Base-by-base conservation (phyloP, 2,797 vertebrate species). In the Pseudochromis fuscus region DNA sequence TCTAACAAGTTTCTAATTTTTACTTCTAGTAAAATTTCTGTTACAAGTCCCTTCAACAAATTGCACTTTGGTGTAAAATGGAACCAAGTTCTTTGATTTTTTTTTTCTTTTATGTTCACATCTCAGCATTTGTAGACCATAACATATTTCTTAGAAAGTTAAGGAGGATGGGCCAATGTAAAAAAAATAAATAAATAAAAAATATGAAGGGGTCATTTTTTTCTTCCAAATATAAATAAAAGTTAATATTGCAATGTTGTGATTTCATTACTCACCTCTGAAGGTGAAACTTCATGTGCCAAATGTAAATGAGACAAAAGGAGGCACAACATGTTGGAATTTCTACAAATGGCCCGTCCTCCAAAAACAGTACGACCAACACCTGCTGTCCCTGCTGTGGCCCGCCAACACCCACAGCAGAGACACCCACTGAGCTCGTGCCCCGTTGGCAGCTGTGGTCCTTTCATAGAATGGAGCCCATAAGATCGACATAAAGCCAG, bases 1-100 rank as follows among this genome's bases (percentile, higher is more conserved):
- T 69, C 51, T 40, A 75, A 82, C 53, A 81, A 74, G 51, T 66
- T 76, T 78, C 52, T 55, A 67, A 81, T 83, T 77, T 72, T 67
- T 75, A 65, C 68, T 79, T 78, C 72, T 72, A 40, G 21, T 74
- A 77, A 88, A 79, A 80, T 86, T 68, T 77, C 81, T 76, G 56
- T 78, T 89, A 71, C 75, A 70, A 87, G 77, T 93, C 89, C 91
- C 88, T 93, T 94, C 88, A 87, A 87, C 90, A 91, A 95, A 95
- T 95, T 95, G 94, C 94, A 95, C 94, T 95, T 95, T 94, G 94
- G 94, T 95, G 94, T 94, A 92, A 92, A 94, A 93, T 79, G 77
- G 88, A 91, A 88, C 91, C 86, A 75, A 88, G 89, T 88, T 91
- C 84, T 89, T 91, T 78, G 76, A 83, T 87, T 81, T 87, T 75